Evolutionary conservation across 1,140 invertebrate species (phyloP).

Genomic region (Rhopalosiphum maidis): DNA sequence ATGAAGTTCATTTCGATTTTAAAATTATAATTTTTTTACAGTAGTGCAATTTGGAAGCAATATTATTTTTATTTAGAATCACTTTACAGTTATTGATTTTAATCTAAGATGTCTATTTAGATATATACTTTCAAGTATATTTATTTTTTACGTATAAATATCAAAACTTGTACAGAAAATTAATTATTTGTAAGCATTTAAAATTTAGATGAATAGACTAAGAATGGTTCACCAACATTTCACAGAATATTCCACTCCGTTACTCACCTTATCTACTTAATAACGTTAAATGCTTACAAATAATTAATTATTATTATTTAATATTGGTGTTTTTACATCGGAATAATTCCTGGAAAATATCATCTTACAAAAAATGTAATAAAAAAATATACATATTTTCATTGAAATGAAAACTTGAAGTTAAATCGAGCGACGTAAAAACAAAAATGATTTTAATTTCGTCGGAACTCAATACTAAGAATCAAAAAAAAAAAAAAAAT

Average conservation of each 20-base stretch:
- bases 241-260: neutral
- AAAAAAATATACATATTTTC: neutral
- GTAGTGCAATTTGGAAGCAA: neutral
- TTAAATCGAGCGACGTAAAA: neutral
- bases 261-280: neutral
- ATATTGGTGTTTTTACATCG: neutral
- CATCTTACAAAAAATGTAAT: neutral
- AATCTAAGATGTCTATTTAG: neutral
- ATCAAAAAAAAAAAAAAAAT: neutral
- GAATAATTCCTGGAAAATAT: neutral
- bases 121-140: neutral
- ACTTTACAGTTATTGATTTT: neutral
- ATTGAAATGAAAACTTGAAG: neutral
- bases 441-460: neutral
- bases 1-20: neutral
- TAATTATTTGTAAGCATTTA: neutral
- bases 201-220: neutral
- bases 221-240: neutral
- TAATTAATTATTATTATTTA: neutral
- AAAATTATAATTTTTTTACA: neutral
- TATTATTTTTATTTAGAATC: neutral
- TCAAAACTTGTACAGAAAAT: neutral
- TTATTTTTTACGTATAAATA: neutral
- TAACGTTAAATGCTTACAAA: constrained; percentile 8
- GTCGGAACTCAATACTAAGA: neutral